Evolutionary conservation across 1,140 invertebrate genomes (phyloP).

Genomic region (Marisa cornuarietis): DNA sequence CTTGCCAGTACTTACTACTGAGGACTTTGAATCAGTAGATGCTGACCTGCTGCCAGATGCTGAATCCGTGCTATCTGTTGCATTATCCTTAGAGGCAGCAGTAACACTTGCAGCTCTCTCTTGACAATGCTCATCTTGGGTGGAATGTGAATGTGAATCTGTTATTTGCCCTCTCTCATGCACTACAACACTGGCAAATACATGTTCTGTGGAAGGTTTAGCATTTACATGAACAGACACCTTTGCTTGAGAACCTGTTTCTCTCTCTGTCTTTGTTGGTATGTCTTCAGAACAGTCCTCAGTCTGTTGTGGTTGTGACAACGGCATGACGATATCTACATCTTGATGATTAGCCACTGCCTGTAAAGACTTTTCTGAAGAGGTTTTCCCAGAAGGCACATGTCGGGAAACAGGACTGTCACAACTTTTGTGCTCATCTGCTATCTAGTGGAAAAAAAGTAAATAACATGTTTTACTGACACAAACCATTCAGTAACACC

Average conservation of each 20-base stretch:
- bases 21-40: constrained; percentile 18
- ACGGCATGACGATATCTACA: too few relatives aligned
- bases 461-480: too few relatives aligned
- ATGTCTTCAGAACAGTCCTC: too few relatives aligned
- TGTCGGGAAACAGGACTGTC: too few relatives aligned
- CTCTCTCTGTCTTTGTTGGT: neutral
- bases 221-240: neutral
- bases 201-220: constrained; percentile 8
- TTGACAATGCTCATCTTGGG: too few relatives aligned
- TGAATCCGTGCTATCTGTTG: neutral
- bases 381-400: too few relatives aligned
- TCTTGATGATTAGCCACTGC: too few relatives aligned
- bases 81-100: neutral
- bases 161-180: constrained; percentile 3
- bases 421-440: too few relatives aligned
- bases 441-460: too few relatives aligned
- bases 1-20: constrained; percentile 4
- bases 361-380: too few relatives aligned
- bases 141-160: neutral
- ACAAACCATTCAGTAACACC: neutral
- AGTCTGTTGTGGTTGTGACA: too few relatives aligned
- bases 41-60: neutral
- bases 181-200: constrained; percentile 11
- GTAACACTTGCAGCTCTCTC: too few relatives aligned
- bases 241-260: neutral